Base-by-base conservation (phyloP, 2,113 vertebrate species). In the Crotalus tigris region DNA sequence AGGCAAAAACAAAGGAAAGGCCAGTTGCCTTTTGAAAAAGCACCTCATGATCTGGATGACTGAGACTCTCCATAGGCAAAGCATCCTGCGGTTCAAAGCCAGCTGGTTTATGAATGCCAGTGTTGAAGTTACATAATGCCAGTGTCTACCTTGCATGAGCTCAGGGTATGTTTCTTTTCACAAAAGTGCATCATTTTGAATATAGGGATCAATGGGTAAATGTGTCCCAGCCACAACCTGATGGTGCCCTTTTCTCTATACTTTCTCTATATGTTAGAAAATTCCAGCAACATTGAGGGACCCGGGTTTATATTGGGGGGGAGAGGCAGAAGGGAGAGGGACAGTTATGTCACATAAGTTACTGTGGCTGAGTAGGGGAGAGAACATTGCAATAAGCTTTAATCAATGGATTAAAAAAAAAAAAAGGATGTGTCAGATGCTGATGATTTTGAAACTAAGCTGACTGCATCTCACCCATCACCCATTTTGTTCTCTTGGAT, bases 301-400 rank as follows among this genome's bases (percentile, higher is more conserved):
- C 51, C 3, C 8, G 59, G 23, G 11, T 44, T 49, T 85, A 23
- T 85, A 53, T 39, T 89, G 23, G 1, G 29, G 29, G 8, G 1
- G 24, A 0, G 26, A n/a, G 9, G 13, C 49, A 51, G 4, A 64
- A 64, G 29, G 29, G 12, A 15, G 29, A 15, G 13, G 7, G 17
- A n/a, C 3, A 26, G 4, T 33, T 3, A 21, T 15, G 0, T 1
- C 6, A 23, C 2, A 5, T 49, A 21, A 24, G 10, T 1, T 54
- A 51, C 4, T 3, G 15, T n/a, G 24, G 8, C 33, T 75, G 61
- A 89, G 33, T 26, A 12, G 4, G 24, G 3, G 57, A 21, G 51
- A 61, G 15, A 3, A 29, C 5, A 23, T 58, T 44, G 44, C 21
- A 53, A 49, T 15, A 39, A 24, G 29, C 51, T n/a, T 24, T 24